Evolutionary conservation across 2,797 vertebrate species (phyloP), one percentile per base, ranked within the genome.

Genomic region (Sebastes iracundus): DNA sequence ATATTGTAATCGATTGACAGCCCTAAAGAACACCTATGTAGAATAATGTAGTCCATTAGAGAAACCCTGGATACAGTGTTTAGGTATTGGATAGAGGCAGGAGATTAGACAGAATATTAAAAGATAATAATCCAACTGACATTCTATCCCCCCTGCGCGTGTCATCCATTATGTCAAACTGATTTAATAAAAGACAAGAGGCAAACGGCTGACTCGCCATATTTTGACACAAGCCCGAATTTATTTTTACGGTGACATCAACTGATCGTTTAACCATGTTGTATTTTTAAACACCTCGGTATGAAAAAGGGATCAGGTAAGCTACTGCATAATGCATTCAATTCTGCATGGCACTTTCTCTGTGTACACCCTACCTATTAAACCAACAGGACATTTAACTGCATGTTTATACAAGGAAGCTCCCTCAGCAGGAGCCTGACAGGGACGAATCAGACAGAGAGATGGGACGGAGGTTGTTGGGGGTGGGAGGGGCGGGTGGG

Each of bases 341-440:
- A 61, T 58, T 76, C 62, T 79, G 70, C 61, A 28, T 56, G 52
- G 42, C 75, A 62, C 30, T 27, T 30, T 72, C 20, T 75, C 46
- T 38, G 3, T 76, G 61, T 58, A 82, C 56, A 83, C 72, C 73
- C 79, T 71, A 76, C 73, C 70, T 79, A 80, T 90, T 89, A 88
- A 91, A 91, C 88, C 80, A 92, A 81, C 69, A 85, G 83, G 79
- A 88, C 88, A 85, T 91, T 91, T 90, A 90, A 88, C 88, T 87
- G 75, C 79, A 60, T 91, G 88, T 94, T 94, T 92, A 91, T 92
- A 90, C 80, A 90, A 89, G 86, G 82, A 61, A 67, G 80, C 82
- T 90, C 80, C 84, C 83, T 73, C 83, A 75, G 73, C 87, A 89
- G 82, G 79, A 75, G 85, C 82, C 86, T 86, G 91, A 89, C 83